These are phyloP conservation scores for Anneissia japonica DNA, from an alignment of 35 echinoderm and acorn worm genomes.

Conservation along the genomic window DNA sequence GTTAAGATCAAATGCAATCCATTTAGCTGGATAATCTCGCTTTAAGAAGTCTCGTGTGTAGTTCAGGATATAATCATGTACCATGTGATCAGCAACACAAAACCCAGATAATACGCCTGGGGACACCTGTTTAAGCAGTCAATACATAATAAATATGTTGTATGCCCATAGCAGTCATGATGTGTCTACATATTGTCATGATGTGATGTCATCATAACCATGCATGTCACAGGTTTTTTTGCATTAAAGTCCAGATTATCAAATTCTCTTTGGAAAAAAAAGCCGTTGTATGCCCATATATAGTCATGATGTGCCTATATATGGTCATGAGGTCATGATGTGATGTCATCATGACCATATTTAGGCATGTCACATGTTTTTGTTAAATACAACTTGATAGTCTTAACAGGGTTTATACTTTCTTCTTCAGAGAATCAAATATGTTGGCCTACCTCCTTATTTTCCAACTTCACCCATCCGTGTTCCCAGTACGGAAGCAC, in stretches of 20 bases:
- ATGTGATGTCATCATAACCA: not conserved
- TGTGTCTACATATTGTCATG: not conserved
- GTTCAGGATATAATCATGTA: conserved; percentile 92
- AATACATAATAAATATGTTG: not conserved
- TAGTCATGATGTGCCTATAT: not conserved
- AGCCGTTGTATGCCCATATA: not conserved
- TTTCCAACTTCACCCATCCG: conserved; percentile 69
- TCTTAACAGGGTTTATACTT: no score
- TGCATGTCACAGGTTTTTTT: not conserved
- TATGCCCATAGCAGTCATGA: not conserved
- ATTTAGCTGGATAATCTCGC: conserved; percentile 85
- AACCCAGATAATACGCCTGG: conserved; percentile 53
- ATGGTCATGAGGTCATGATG: no score
- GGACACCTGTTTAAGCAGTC: no score
- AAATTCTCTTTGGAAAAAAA: not conserved
- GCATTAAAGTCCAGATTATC: not conserved
- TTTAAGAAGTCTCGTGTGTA: conserved; percentile 81
- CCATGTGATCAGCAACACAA: conserved; percentile 95
- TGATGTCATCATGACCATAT: no score
- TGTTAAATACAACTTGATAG: no score
- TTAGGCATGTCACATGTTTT: no score
- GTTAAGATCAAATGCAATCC: conserved; percentile 91
- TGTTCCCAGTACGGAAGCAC: conserved; percentile 83
- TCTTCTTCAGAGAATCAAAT: no score
- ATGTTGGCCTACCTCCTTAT: conserved; percentile 85